Base-by-base conservation (phyloP, 2,113 vertebrate species). In the Campylomormyrus tamandua region DNA sequence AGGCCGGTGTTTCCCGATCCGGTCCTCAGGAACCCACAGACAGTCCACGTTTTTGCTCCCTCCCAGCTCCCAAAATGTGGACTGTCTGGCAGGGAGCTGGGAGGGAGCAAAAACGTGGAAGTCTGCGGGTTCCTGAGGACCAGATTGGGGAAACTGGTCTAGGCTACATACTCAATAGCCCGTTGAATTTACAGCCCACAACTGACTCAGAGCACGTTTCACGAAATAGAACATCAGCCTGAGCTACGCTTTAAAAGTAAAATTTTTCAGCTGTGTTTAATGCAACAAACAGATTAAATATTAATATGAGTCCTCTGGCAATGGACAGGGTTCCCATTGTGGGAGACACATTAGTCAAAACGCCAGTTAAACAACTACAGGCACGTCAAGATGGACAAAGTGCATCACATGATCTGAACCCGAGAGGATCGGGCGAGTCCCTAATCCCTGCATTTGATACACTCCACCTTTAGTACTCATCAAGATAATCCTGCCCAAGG, bases 401-500 rank as follows among this genome's bases (percentile, higher is more conserved):
- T 11, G 21, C 80, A 27, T 48, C 39, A 17, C n/a, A 31, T 48
- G 3, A 70, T 74, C 19, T 90, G 62, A 35, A 66, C 31, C 50
- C 62, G 53, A 48, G 50, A 83, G 77, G 77, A 85, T 90, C 3
- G 21, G 49, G 35, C 19, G 46, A n/a, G 31, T 88, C 74, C 70
- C 53, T 88, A 85, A 88, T 91, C 87, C 70, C 87, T 21, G 35
- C 48, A 27, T 91, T 70, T 90, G 45, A 58, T 83, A 3, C 66
- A 62, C 50, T 88, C 70, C 13, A 45, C 83, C 83, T 56, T 24
- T 2, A 46, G 84, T 45, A 58, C 70, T 89, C 83, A 89, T 86
- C 56, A 50, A n/a, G 53, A 85, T 89, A 90, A 89, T 89, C 88
- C 90, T 80, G 31, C 88, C 58, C 48, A 53, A 52, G 49, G 49